phyloP scores from a whole-genome alignment of 2,797 vertebrate species.

The Onychomys leucogaster region DNA sequence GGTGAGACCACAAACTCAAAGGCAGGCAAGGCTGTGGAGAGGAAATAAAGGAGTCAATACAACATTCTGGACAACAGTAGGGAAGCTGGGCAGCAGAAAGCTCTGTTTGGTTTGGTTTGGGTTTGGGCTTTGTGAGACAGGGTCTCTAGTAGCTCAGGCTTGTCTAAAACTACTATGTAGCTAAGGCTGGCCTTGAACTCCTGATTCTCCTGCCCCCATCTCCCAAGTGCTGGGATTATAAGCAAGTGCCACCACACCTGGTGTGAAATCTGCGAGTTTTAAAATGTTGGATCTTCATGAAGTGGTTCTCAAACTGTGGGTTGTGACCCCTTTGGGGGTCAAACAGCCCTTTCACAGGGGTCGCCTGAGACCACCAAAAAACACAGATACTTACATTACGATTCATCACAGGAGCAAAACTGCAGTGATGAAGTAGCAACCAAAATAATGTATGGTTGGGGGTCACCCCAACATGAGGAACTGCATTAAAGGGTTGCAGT shows the following conservation, averaged over 20 bases:
- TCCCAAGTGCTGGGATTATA: not conserved
- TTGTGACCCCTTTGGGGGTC: no score
- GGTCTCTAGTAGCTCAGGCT: no score
- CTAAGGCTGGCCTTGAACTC: not conserved
- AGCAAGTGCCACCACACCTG: not conserved
- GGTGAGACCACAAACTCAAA: conserved; percentile 18
- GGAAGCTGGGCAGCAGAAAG: not conserved
- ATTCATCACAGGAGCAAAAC: not conserved
- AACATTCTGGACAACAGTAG: not conserved
- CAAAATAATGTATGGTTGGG: not conserved
- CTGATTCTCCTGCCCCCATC: not conserved
- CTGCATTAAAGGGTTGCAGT: not conserved
- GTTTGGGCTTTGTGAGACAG: not conserved
- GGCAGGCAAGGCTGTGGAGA: not conserved
- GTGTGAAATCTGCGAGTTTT: conserved; percentile 35
- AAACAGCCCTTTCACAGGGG: not conserved
- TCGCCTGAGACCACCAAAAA: not conserved
- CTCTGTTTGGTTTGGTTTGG: not conserved
- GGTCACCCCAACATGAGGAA: not conserved
- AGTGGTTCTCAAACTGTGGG: not conserved
- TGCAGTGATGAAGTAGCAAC: not conserved
- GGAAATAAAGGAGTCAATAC: not conserved
- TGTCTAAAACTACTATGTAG: not conserved
- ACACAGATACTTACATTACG: not conserved
- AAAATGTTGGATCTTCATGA: not conserved